Percentiles rank a stretch among this genome's conserved stretches.
These are phyloP conservation scores for Hyperoodon ampullatus DNA, from an alignment of 2,113 vertebrate species.

Conservation along the genomic window DNA sequence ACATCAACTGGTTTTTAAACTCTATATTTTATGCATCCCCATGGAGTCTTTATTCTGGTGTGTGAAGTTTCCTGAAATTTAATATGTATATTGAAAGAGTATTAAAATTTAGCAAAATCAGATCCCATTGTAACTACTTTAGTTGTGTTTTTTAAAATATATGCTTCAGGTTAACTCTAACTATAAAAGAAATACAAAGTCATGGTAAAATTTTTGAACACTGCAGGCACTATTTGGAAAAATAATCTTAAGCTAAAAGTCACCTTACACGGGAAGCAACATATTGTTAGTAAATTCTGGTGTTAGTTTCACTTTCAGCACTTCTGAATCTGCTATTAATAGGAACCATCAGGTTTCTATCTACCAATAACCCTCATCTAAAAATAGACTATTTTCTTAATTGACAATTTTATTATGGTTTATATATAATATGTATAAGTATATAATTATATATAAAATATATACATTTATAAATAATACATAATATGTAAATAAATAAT, in stretches of 20 bases:
- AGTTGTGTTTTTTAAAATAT: not conserved
- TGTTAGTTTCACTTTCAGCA: not conserved
- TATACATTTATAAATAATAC: not conserved
- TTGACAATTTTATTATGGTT: not conserved
- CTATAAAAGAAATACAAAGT: slow-evolving; percentile 17
- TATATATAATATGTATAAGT: not conserved
- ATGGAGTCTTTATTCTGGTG: not conserved
- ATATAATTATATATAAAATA: not conserved
- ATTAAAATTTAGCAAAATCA: slow-evolving; percentile 35
- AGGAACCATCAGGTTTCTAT: not conserved
- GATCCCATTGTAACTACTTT: not conserved
- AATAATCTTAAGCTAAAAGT: not conserved
- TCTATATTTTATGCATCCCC: not conserved
- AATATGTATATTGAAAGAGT: slow-evolving; percentile 18
- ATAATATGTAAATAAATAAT: not conserved
- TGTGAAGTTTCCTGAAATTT: slow-evolving; percentile 40
- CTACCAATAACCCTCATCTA: not conserved
- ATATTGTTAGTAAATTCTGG: not conserved
- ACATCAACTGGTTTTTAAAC: slow-evolving; percentile 16
- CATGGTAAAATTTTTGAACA: not conserved
- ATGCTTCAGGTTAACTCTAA: not conserved
- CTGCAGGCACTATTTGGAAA: not conserved
- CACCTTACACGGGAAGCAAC: not conserved
- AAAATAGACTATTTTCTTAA: slow-evolving; percentile 6
- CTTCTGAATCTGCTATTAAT: not conserved